A percentile compares a stretch with the other conserved stretches of the same genome.
Evolutionary conservation across 2,888 invertebrate genomes (phyloP).

Genomic region (Apodemia mormo): DNA sequence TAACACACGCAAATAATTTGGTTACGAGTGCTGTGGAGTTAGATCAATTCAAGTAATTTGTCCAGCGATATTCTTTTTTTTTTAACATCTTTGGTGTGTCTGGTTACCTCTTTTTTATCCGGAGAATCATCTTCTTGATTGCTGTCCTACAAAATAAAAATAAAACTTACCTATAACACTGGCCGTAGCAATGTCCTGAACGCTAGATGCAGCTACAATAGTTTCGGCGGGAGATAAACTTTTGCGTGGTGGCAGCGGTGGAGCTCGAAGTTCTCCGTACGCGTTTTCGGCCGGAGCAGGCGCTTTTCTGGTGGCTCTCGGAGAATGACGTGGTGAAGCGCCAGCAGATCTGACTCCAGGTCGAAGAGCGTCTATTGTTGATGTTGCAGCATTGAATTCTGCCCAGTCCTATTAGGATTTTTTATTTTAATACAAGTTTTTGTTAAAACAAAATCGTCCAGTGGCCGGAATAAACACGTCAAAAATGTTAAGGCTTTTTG

Average conservation of each 20-base stretch:
- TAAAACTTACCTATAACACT: conserved; percentile 44
- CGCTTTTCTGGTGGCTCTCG: conserved; percentile 55
- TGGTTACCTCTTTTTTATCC: background rate
- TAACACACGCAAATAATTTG: too few species aligned
- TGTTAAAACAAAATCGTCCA: too few species aligned
- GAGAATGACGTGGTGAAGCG: conserved; percentile 80
- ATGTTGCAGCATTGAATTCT: conserved; percentile 84
- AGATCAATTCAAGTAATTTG: too few species aligned
- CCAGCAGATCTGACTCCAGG: conserved; percentile 78
- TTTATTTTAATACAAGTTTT: background rate
- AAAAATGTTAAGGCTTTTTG: too few species aligned
- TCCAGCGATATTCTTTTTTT: too few species aligned
- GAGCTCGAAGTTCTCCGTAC: conserved; percentile 68
- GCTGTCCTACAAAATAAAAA: background rate
- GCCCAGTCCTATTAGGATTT: conserved; percentile 77
- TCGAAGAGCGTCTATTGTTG: conserved; percentile 80
- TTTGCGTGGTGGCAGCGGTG: conserved; percentile 82
- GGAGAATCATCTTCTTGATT: too few species aligned
- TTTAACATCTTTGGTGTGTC: background rate
- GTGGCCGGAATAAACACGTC: too few species aligned
- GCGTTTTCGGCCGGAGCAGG: conserved; percentile 61
- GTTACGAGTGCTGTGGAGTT: too few species aligned
- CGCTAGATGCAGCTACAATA: conserved; percentile 63
- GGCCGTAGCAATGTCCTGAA: conserved; percentile 67
- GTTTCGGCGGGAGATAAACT: conserved; percentile 74